Evolutionary conservation across 2,888 invertebrate species (phyloP).

Genomic region (Phengaris arion): DNA sequence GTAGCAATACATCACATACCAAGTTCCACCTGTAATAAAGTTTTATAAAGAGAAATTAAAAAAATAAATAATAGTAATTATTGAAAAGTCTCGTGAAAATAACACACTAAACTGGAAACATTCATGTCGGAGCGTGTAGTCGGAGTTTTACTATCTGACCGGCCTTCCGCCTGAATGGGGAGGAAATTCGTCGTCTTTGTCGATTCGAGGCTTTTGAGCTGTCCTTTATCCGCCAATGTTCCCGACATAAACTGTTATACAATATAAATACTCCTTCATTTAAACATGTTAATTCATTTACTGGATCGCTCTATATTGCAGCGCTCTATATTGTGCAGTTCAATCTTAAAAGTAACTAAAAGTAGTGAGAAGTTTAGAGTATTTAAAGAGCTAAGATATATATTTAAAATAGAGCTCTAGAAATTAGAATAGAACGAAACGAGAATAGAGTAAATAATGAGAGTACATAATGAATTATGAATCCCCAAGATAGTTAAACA

Average conservation of each 20-base stretch:
- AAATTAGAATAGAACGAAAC: too few species aligned
- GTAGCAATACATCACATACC: too few species aligned
- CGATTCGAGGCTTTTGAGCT: constrained; percentile 47
- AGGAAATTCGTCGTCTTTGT: constrained; percentile 62
- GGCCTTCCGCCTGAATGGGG: constrained; percentile 56
- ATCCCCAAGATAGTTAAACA: too few species aligned
- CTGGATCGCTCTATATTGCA: not conserved
- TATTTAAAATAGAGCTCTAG: not conserved
- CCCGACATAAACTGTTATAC: constrained; percentile 28
- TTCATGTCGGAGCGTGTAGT: not conserved
- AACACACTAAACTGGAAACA: not conserved
- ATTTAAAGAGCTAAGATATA: not conserved
- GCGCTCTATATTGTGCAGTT: not conserved
- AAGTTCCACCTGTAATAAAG: too few species aligned
- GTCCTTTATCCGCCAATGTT: constrained; percentile 36
- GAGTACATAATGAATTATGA: too few species aligned
- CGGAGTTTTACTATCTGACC: constrained; percentile 33
- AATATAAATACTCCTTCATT: not conserved
- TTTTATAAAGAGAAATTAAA: too few species aligned
- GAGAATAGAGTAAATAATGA: too few species aligned
- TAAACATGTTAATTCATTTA: not conserved
- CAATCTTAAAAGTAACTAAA: not conserved
- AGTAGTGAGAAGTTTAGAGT: not conserved
- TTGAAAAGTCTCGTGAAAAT: not conserved
- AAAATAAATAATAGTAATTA: too few species aligned